These are phyloP conservation scores for Pocillopora verrucosa DNA, from an alignment of 64 coral and sea anemone genomes.

Conservation along the genomic window DNA sequence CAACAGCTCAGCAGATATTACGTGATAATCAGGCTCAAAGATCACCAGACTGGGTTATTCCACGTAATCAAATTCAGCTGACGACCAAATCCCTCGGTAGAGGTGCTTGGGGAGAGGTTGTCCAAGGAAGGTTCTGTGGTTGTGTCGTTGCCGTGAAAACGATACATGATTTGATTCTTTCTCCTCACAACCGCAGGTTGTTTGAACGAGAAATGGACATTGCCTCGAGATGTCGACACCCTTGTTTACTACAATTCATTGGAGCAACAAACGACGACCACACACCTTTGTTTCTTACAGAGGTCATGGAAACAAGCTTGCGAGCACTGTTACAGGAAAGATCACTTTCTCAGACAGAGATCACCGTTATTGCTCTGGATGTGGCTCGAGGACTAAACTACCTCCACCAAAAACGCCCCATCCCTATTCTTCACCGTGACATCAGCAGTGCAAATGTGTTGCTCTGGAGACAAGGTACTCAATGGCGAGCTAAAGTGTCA, in stretches of 20 bases:
- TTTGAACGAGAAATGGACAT: slow-evolving; percentile 66
- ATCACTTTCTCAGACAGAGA: neutral
- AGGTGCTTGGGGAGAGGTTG: slow-evolving; percentile 34
- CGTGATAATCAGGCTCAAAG: neutral
- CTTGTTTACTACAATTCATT: slow-evolving; percentile 53
- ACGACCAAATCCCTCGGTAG: neutral
- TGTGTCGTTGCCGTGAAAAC: slow-evolving; percentile 52
- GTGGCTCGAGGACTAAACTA: slow-evolving; percentile 33
- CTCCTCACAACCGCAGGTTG: neutral
- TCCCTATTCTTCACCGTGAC: slow-evolving; percentile 42
- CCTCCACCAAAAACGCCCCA: neutral
- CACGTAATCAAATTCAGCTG: slow-evolving; percentile 27
- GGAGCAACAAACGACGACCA: slow-evolving; percentile 9
- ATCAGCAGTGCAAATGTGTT: slow-evolving; percentile 59
- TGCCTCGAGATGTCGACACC: slow-evolving; percentile 53
- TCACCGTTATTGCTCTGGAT: neutral
- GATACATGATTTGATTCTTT: slow-evolving; percentile 36
- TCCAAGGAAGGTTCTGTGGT: slow-evolving; percentile 16
- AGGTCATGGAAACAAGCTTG: slow-evolving; percentile 24
- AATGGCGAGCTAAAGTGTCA: slow-evolving; percentile 42
- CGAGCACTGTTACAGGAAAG: slow-evolving; percentile 5
- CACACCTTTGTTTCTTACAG: slow-evolving; percentile 33
- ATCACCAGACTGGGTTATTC: neutral
- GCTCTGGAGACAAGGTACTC: neutral
- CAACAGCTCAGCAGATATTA: slow-evolving; percentile 12